Evolutionary conservation across 2,888 invertebrate genomes (phyloP).

Genomic region (Parnassius apollo): DNA sequence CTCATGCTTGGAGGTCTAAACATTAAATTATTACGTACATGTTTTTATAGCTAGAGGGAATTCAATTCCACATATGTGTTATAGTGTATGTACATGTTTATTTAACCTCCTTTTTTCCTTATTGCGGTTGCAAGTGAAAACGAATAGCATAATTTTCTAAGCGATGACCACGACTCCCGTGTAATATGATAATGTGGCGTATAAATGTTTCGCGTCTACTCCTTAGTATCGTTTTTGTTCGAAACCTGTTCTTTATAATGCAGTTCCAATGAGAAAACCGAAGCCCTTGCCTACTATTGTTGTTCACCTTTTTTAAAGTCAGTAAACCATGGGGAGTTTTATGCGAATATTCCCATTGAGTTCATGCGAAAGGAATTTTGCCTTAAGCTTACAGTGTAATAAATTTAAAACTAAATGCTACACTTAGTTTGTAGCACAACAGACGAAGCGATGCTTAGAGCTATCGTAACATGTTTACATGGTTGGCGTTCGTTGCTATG

Average conservation of each 20-base stretch:
- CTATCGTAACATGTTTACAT: background rate
- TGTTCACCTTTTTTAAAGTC: conserved; percentile 47
- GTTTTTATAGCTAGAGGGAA: conserved; percentile 22
- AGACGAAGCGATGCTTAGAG: background rate
- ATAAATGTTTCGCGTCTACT: conserved; percentile 76
- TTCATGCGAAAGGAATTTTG: conserved; percentile 28
- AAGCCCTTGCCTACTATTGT: conserved; percentile 50
- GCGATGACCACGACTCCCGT: conserved; percentile 75
- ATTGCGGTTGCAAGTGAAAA: conserved; percentile 68
- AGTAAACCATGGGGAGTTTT: conserved; percentile 32
- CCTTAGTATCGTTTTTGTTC: conserved; percentile 71
- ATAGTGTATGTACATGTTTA: conserved; percentile 25
- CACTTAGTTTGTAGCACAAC: conserved; percentile 19
- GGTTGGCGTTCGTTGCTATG: conserved; percentile 13
- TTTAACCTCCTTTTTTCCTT: conserved; percentile 38
- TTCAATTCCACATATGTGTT: conserved; percentile 18
- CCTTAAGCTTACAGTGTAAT: conserved; percentile 23
- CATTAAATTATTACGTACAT: conserved; percentile 29
- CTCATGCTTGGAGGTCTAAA: conserved; percentile 14
- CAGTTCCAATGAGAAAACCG: conserved; percentile 58
- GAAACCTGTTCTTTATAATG: conserved; percentile 66
- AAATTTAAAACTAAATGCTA: conserved; percentile 22
- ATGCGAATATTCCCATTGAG: conserved; percentile 31
- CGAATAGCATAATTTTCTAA: conserved; percentile 76
- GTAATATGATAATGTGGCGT: conserved; percentile 79